A percentile compares a stretch with the other conserved stretches of the same genome.
Evolutionary conservation across 1,140 invertebrate genomes (phyloP).

Genomic region (Drosophila kikkawai): DNA sequence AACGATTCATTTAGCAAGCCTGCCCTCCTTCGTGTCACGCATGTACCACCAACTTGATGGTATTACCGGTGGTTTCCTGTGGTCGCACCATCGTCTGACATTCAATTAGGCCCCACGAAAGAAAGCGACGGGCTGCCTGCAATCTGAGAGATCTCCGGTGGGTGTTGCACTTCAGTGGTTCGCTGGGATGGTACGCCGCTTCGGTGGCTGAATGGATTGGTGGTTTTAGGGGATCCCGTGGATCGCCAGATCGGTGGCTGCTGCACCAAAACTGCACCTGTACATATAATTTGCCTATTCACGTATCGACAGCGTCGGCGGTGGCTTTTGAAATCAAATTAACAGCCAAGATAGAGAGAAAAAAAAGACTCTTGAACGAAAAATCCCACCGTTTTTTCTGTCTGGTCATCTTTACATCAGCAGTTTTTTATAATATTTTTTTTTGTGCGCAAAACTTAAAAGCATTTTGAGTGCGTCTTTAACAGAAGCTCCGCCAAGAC

Average conservation of each 20-base stretch:
- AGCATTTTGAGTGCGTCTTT: conserved; percentile 78
- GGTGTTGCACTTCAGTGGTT: conserved; percentile 63
- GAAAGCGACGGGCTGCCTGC: conserved; percentile 52
- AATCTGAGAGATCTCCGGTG: conserved; percentile 65
- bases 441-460: conserved; percentile 68
- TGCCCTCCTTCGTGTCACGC: conserved; percentile 25
- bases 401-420: conserved; percentile 75
- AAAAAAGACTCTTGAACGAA: conserved; percentile 29
- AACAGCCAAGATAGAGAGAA: conserved; percentile 49
- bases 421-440: conserved; percentile 35
- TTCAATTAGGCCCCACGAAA: conserved; percentile 67
- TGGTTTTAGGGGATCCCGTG: conserved; percentile 12
- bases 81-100: conserved; percentile 52
- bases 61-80: conserved; percentile 17
- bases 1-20: not conserved
- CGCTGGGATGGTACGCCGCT: conserved; percentile 21
- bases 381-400: conserved; percentile 61
- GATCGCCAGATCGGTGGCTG: conserved; percentile 27
- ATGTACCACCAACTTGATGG: not conserved
- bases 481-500: conserved; percentile 56
- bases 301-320: conserved; percentile 53
- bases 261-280: conserved; percentile 55
- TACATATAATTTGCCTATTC: conserved; percentile 77
- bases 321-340: conserved; percentile 76
- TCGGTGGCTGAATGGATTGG: conserved; percentile 33